Percentiles rank a stretch among this genome's conserved stretches.
Evolutionary conservation across 2,113 vertebrate species (phyloP).

Genomic region (Neomonachus schauinslandi): DNA sequence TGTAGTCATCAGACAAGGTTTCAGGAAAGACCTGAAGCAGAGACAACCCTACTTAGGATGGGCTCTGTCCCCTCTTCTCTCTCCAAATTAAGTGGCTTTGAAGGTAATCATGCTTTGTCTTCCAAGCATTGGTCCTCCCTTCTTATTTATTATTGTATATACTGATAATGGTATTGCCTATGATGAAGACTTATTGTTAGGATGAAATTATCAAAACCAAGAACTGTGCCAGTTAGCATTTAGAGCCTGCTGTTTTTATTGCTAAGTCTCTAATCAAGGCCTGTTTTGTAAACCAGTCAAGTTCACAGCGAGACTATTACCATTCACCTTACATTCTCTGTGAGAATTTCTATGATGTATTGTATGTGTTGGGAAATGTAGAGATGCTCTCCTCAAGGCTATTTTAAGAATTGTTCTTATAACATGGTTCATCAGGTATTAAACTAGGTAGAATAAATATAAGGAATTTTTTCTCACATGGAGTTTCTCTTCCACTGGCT

Average conservation of each 20-base stretch:
- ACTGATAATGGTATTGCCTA: neutral
- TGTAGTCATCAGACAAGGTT: neutral
- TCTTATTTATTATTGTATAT: neutral
- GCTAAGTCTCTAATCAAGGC: neutral
- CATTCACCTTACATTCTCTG: neutral
- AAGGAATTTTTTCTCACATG: constrained; percentile 70
- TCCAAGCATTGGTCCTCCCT: neutral
- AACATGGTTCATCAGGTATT: constrained; percentile 75
- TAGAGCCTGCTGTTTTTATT: constrained; percentile 23
- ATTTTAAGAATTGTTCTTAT: constrained; percentile 77
- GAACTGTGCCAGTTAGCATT: neutral
- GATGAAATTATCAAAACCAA: neutral
- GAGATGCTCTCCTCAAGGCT: constrained; percentile 62
- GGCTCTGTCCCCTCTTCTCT: neutral
- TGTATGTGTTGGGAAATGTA: constrained; percentile 14
- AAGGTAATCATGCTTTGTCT: neutral
- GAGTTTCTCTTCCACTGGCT: constrained; percentile 53
- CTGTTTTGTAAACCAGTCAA: neutral
- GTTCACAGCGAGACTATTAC: constrained; percentile 10
- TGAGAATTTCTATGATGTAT: constrained; percentile 55
- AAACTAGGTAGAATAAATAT: constrained; percentile 80
- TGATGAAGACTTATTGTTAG: neutral
- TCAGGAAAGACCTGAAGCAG: neutral
- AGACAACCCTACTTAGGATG: neutral
- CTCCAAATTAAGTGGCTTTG: neutral